A percentile compares a stretch with the other conserved stretches of the same genome.
Conservation (phyloP, 2,797 vertebrate species). For the Epinephelus awoara region DNA sequence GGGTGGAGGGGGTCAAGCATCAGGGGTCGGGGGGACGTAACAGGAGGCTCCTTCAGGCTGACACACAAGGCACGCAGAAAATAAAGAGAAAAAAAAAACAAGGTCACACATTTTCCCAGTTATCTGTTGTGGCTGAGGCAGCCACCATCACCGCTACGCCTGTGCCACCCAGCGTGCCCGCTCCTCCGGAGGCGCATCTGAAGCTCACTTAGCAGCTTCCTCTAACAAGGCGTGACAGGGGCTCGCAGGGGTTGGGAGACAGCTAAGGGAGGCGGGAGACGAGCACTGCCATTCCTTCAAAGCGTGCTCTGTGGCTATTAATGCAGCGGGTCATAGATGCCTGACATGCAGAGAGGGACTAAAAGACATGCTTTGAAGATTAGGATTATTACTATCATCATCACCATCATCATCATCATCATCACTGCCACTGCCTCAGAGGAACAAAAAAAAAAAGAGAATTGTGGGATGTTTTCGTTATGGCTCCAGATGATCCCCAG, state of each 20-base stretch:
- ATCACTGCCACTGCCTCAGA: constrained; percentile 40
- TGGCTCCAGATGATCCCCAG: constrained; percentile 49
- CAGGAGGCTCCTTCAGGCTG: constrained; percentile 70
- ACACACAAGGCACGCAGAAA: constrained; percentile 60
- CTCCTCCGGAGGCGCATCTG: constrained; percentile 66
- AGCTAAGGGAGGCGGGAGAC: constrained; percentile 21
- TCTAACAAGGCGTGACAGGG: constrained; percentile 73
- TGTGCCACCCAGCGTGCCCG: constrained; percentile 61
- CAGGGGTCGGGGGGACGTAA: constrained; percentile 47
- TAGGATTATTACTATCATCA: constrained; percentile 55
- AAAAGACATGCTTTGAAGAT: constrained; percentile 63
- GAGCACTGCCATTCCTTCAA: constrained; percentile 39
- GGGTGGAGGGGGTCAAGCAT: constrained; percentile 45
- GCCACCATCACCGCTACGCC: constrained; percentile 34
- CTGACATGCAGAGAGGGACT: constrained; percentile 31
- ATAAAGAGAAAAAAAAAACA: constrained; percentile 9
- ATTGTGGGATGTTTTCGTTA: constrained; percentile 38
- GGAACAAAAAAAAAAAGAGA: constrained; percentile 13
- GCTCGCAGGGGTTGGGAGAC: constrained; percentile 49
- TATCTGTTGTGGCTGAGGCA: constrained; percentile 34
- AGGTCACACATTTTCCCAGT: constrained; percentile 65
- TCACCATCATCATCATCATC: constrained; percentile 16
- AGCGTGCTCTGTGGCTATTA: constrained; percentile 37
- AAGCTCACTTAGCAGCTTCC: constrained; percentile 77
- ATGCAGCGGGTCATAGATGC: constrained; percentile 43